Conservation (phyloP, 2,888 invertebrate genomes). For the Papilio demoleus region DNA sequence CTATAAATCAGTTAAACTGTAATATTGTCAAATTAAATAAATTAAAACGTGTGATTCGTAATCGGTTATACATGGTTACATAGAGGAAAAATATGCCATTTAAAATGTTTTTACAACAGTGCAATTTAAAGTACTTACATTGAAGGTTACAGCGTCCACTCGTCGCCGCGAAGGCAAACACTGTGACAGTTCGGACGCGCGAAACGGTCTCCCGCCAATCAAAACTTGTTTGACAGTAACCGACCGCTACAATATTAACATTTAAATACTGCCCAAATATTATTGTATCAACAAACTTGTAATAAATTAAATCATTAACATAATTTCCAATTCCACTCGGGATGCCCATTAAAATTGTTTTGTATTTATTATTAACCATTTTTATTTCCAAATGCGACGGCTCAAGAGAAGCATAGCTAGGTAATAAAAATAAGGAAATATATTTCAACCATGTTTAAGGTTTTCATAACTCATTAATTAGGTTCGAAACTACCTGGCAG, state of each 20-base stretch:
- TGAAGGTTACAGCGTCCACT: conserved; percentile 45
- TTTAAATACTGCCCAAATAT: conserved; percentile 27
- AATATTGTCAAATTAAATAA: background rate
- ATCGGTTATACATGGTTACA: background rate
- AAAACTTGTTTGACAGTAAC: conserved; percentile 43
- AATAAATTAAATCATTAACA: conserved; percentile 23
- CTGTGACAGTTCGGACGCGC: conserved; percentile 45
- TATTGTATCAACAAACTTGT: conserved; percentile 12
- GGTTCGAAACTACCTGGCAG: conserved; percentile 9
- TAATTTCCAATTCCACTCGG: conserved; percentile 1
- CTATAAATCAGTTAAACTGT: background rate
- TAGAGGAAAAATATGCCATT: background rate
- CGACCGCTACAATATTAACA: conserved; percentile 19
- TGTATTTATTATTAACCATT: background rate
- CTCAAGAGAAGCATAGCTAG: no score
- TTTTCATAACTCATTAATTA: background rate
- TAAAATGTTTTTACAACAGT: conserved; percentile 26
- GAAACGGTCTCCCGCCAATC: conserved; percentile 44
- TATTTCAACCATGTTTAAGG: background rate
- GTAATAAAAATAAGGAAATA: background rate
- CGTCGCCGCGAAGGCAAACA: conserved; percentile 46
- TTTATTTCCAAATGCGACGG: no score
- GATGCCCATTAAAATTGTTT: conserved; percentile 11
- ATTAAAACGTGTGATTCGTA: background rate
- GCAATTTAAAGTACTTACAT: conserved; percentile 43